Evolutionary conservation across 1,140 invertebrate genomes (phyloP), one percentile per base, ranked within the genome.

Genomic region (Drosophila athabasca): DNA sequence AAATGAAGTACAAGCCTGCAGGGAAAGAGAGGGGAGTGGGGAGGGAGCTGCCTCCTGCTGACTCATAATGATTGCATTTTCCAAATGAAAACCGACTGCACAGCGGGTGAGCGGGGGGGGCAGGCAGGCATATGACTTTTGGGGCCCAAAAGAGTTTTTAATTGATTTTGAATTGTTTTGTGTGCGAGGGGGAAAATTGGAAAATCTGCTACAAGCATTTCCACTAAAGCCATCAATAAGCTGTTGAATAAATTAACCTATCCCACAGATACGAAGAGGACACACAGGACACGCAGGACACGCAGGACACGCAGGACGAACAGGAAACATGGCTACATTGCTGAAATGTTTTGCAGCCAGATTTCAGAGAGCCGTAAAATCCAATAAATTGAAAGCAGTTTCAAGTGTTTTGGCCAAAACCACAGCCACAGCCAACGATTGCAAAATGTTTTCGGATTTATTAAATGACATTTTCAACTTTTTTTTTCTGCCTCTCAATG

Each of bases 91-190:
- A 69, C 22, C 22, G 22, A 24, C 66, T 57, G 52, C 64, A 43
- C 66, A 58, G 57, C 64, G 51, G 64, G 51, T 0, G 8, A 3
- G 2, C 2, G 3, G 8, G 9, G 8, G 31, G 0, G 31, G 31
- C 3, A 9, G 3, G 3, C 3, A 3, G 31, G 64, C 66, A 51
- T 69, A 57, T 69, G 35, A 39, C 35, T 39, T 55, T 71, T 48
- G 46, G 8, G 31, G 31, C 24, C 49, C 26, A 49, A 43, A 58
- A 6, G 41, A 7, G 15, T 24, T 44, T 75, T 75, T 75, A 75
- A 75, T 75, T 75, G 71, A 75, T 75, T 74, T 66, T 59, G 48
- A 45, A 75, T 71, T 71, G 68, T 71, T 39, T 71, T 13, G 61
- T 39, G 35, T 11, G 35, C 13, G 35, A 11, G 3, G 1, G n/a